Evolutionary conservation across 2,888 invertebrate species (phyloP).

Genomic region (Alloscopus bannaensis): DNA sequence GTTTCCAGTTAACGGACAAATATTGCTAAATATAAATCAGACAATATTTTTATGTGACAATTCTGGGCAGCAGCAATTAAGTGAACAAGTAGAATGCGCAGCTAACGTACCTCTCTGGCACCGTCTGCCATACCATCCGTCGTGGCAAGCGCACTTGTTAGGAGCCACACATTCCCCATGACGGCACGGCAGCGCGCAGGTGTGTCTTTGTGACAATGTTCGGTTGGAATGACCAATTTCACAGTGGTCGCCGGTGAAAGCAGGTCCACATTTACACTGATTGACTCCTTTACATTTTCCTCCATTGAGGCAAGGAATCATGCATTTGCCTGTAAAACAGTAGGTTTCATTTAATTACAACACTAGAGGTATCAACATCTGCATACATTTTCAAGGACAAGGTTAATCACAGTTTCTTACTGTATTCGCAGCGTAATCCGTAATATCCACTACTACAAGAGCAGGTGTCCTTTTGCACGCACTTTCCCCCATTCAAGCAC

Average conservation of each 20-base stretch:
- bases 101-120: constrained; percentile 89
- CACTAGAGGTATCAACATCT: too few relatives aligned
- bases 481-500: constrained; percentile 95
- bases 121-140: constrained; percentile 88
- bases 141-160: constrained; percentile 85
- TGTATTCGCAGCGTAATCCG: constrained; percentile 92
- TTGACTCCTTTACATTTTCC: constrained; percentile 93
- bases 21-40: too few relatives aligned
- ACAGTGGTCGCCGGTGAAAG: constrained; percentile 92
- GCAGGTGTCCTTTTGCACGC: constrained; percentile 95
- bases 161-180: constrained; percentile 83
- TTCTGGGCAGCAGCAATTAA: too few relatives aligned
- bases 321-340: constrained; percentile 86
- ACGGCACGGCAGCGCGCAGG: constrained; percentile 85
- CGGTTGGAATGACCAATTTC: constrained; percentile 83
- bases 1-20: constrained; percentile 34
- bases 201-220: constrained; percentile 81
- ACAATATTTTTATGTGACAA: too few relatives aligned
- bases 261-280: constrained; percentile 82
- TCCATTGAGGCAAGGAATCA: constrained; percentile 92
- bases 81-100: too few relatives aligned
- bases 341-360: constrained; percentile 21
- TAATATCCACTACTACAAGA: constrained; percentile 94
- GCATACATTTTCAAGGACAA: too few relatives aligned
- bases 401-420: too few relatives aligned